A percentile compares a stretch with the other conserved stretches of the same genome.
phyloP scores from a whole-genome alignment of 2,797 vertebrate species.

The Hozukius guyotensis region DNA sequence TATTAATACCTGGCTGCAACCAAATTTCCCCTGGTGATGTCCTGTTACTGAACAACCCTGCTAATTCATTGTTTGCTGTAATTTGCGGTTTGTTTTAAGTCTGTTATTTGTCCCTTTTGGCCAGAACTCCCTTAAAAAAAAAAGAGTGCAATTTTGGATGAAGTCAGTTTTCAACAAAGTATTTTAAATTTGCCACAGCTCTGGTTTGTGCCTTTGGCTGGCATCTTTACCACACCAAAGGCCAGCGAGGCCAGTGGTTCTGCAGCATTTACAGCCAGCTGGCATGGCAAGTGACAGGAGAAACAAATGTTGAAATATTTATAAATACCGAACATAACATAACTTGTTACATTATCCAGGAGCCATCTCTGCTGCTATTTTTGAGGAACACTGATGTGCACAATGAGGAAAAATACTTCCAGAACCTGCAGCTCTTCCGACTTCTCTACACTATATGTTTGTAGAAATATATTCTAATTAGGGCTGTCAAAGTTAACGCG shows the following conservation, averaged over 20 bases:
- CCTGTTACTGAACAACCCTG: too few species aligned
- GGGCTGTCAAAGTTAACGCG: too few species aligned
- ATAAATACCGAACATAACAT: background rate
- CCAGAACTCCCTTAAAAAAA: too few species aligned
- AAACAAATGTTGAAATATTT: background rate
- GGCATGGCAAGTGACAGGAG: background rate
- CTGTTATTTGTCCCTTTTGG: background rate
- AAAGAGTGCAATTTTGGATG: background rate
- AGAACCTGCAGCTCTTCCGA: background rate
- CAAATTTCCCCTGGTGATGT: too few species aligned
- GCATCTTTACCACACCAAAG: background rate
- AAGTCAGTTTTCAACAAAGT: background rate
- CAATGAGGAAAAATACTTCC: background rate
- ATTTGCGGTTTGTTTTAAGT: background rate
- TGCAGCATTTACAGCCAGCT: background rate
- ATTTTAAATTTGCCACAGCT: conserved; percentile 5
- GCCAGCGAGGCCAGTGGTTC: background rate
- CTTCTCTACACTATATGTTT: background rate
- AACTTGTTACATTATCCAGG: background rate
- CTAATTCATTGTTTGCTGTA: too few species aligned
- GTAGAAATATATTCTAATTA: too few species aligned
- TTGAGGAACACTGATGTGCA: background rate
- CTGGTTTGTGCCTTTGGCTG: background rate
- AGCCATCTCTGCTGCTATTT: background rate
- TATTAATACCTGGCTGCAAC: too few species aligned